Evolutionary conservation across 2,888 invertebrate genomes (phyloP).

Genomic region (Acholoe squamosa): DNA sequence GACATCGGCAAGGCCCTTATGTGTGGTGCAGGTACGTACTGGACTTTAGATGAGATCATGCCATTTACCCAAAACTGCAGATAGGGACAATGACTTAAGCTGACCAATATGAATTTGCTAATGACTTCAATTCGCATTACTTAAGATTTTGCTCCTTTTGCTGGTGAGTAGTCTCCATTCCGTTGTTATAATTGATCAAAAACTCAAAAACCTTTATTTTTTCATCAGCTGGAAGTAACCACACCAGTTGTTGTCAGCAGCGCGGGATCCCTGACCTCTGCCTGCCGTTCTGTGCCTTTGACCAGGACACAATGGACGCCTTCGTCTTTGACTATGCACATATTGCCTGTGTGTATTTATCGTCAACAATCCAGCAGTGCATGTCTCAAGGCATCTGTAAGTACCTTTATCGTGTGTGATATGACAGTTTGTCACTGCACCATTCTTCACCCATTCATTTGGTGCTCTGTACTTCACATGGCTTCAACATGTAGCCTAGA

Average conservation of each 20-base stretch:
- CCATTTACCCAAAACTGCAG: too few relatives aligned
- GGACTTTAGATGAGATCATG: too few relatives aligned
- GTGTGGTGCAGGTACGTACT: constrained; percentile 54
- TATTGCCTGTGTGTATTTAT: constrained; percentile 50
- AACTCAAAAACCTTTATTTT: neutral
- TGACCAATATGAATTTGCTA: too few relatives aligned
- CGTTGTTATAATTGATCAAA: too few relatives aligned
- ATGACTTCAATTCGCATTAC: too few relatives aligned
- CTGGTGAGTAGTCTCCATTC: too few relatives aligned
- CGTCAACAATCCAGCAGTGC: constrained; percentile 50
- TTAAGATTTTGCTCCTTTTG: too few relatives aligned
- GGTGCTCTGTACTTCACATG: too few relatives aligned
- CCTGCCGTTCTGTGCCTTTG: constrained; percentile 60
- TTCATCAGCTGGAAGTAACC: constrained; percentile 55
- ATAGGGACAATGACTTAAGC: too few relatives aligned
- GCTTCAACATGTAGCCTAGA: too few relatives aligned
- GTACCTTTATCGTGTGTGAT: neutral
- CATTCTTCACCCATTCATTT: too few relatives aligned
- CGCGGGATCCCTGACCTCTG: constrained; percentile 33
- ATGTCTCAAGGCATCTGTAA: constrained; percentile 63
- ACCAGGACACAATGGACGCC: neutral
- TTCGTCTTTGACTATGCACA: constrained; percentile 59
- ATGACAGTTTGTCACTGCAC: too few relatives aligned
- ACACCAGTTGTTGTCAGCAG: constrained; percentile 47
- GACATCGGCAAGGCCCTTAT: constrained; percentile 46